These are phyloP conservation scores for Eristalinus aeneus DNA, from an alignment of 2,888 invertebrate species.

Conservation along the genomic window DNA sequence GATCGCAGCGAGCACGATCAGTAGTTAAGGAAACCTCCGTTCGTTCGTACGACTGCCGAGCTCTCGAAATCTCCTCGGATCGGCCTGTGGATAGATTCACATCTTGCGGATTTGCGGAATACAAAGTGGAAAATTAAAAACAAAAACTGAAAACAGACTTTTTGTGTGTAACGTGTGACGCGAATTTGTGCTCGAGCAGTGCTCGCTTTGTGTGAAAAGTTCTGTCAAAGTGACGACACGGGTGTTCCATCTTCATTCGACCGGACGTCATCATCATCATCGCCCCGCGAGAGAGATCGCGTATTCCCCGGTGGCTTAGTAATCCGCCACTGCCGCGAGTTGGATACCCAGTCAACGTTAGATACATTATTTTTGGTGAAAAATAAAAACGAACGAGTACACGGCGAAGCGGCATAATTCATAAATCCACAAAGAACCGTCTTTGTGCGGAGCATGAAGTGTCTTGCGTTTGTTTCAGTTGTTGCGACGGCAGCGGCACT, in stretches of 20 bases:
- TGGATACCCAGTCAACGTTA: background rate
- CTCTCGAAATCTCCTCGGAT: background rate
- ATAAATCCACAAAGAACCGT: slow-evolving; percentile 23
- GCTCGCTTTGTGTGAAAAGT: background rate
- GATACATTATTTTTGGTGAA: background rate
- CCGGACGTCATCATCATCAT: background rate
- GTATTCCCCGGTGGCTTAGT: background rate
- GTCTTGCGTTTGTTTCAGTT: background rate
- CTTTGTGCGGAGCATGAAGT: slow-evolving; percentile 24
- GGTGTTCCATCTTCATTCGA: background rate
- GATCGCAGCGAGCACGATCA: slow-evolving; percentile 46
- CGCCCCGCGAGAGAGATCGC: background rate
- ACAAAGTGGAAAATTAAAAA: background rate
- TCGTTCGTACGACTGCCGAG: slow-evolving; percentile 7
- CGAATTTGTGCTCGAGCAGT: background rate
- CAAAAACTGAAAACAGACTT: background rate
- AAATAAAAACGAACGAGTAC: slow-evolving; percentile 17
- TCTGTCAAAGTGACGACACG: background rate
- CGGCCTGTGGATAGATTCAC: background rate
- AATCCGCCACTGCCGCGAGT: background rate
- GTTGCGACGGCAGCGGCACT: background rate
- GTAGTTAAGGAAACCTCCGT: slow-evolving; percentile 48
- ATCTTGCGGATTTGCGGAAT: background rate
- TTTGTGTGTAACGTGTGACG: background rate
- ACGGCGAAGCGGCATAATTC: slow-evolving; percentile 30